Evolutionary conservation across 2,113 vertebrate species (phyloP).

Genomic region (Eulemur rufifrons): DNA sequence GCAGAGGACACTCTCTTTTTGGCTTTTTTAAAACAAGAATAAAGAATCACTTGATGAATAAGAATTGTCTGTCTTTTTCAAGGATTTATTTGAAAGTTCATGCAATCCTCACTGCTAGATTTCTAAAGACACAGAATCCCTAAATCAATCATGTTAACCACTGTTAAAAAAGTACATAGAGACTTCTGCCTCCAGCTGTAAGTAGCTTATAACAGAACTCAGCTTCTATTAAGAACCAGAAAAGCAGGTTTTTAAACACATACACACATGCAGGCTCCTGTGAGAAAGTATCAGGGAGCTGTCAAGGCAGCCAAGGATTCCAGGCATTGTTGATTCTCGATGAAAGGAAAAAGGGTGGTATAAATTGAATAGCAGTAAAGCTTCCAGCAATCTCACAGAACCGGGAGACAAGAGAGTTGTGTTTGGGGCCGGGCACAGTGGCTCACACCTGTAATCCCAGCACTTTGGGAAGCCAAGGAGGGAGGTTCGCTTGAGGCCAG

Average conservation of each 20-base stretch:
- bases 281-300: neutral
- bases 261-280: neutral
- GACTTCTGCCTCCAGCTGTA: neutral
- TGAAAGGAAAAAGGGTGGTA: neutral
- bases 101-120: neutral
- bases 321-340: neutral
- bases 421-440: neutral
- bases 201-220: neutral
- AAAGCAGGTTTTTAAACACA: neutral
- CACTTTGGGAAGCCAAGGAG: too few relatives aligned
- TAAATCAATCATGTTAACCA: neutral
- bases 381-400: neutral
- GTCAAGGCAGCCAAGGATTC: neutral
- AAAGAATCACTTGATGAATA: neutral
- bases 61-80: constrained; percentile 21
- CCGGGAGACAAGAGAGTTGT: neutral
- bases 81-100: constrained; percentile 11
- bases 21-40: constrained; percentile 8
- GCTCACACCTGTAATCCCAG: too few relatives aligned
- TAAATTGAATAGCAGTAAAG: neutral
- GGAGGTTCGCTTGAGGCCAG: too few relatives aligned
- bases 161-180: neutral
- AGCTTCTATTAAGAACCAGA: neutral
- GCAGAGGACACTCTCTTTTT: neutral
- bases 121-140: neutral